Base-by-base conservation (phyloP, 2,113 vertebrate genomes). In the Dipodomys merriami region DNA sequence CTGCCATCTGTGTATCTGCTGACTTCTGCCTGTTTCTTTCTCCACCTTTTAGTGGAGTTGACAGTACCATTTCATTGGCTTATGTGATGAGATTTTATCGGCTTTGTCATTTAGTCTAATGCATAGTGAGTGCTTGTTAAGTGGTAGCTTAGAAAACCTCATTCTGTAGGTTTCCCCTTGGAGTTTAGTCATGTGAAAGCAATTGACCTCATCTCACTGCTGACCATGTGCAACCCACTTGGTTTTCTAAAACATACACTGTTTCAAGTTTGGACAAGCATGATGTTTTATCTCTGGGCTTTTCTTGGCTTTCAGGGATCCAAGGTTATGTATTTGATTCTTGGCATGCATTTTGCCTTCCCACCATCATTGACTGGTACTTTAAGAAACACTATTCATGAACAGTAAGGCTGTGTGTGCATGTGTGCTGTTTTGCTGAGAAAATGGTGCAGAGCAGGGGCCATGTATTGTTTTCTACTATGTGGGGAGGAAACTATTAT, bases 241-340 rank as follows among this genome's bases (percentile, higher is more conserved):
- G 64, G 79, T 30, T 88, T 88, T 71, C 20, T 81, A 62, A 81
- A 93, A 33, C 5, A 18, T 10, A 10, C 6, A 35, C 39, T 27
- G 6, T 39, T 22, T 83, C 35, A 69, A 72, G 74, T 65, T 64
- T 60, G 83, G 69, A 80, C 35, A 83, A 74, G 39, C n/a, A 11
- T 23, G 46, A 33, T 44, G 67, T 64, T 81, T 93, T 90, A 16
- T 64, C 80, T 84, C 80, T 25, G 73, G n/a, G 46, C 78, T 93
- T 90, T 33, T 53, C 49, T 87, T 6, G 4, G 44, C 33, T 83
- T 76, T 86, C 33, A 71, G 80, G 49, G 60, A 35, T 88, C n/a
- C 71, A 44, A 77, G 15, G 72, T 72, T 85, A 62, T 15, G 0
- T n/a, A 0, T 18, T 25, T 35, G 67, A 60, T 53, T 77, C 60